Conservation (phyloP, 2,113 vertebrate genomes). For the Philantomba maxwellii region DNA sequence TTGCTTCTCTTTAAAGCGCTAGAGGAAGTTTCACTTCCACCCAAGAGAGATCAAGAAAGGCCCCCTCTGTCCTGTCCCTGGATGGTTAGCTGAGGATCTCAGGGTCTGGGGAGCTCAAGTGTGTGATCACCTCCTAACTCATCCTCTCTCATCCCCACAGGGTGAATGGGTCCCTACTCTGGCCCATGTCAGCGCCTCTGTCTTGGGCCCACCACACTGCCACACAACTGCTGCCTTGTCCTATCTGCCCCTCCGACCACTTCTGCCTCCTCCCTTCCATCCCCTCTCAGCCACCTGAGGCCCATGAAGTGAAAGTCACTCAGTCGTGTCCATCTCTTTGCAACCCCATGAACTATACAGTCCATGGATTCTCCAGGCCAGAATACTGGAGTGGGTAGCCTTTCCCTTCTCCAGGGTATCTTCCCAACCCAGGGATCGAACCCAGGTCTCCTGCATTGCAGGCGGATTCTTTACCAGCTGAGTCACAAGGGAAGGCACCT, state of each 20-base stretch:
- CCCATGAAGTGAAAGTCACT: fast-evolving
- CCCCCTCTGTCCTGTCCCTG: not conserved
- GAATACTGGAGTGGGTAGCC: not conserved
- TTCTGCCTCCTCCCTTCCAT: not conserved
- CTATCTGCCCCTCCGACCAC: too few relatives aligned
- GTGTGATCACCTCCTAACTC: not conserved
- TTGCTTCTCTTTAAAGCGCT: not conserved
- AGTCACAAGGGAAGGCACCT: not conserved
- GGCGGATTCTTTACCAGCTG: not conserved
- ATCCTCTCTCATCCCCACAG: fast-evolving
- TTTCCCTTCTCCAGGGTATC: not conserved
- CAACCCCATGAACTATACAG: not conserved
- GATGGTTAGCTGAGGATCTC: not conserved
- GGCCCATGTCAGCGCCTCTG: not conserved
- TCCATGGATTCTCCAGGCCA: not conserved
- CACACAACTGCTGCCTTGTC: fast-evolving
- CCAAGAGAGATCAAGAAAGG: not conserved
- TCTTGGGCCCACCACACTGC: not conserved
- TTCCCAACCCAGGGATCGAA: not conserved
- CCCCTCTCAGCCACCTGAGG: not conserved
- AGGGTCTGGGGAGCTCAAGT: fast-evolving
- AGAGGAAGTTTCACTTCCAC: not conserved
- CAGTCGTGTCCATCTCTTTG: not conserved
- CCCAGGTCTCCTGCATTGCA: fast-evolving
- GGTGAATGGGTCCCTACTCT: not conserved